A percentile compares a stretch with the other conserved stretches of the same genome.
Evolutionary conservation across 2,113 vertebrate genomes (phyloP).

Genomic region (Sakesphorus luctuosus): DNA sequence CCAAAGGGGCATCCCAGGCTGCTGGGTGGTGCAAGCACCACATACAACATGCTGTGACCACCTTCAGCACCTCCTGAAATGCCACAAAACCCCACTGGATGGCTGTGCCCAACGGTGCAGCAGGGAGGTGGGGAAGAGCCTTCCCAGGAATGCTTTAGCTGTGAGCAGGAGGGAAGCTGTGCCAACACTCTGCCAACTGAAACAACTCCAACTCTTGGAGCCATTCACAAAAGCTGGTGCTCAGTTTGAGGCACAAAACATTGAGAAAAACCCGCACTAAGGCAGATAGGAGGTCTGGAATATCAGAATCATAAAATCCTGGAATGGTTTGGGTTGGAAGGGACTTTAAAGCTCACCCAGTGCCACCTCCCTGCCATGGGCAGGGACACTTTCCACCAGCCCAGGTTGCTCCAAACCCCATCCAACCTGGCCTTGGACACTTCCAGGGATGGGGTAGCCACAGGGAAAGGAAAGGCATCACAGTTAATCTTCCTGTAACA

Average conservation of each 20-base stretch:
- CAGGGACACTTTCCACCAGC: neutral
- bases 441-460: neutral
- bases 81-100: neutral
- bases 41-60: accelerated
- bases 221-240: neutral
- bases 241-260: neutral
- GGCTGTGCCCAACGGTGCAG: neutral
- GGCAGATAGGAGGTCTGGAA: neutral
- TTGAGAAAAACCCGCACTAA: neutral
- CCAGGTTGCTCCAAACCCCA: accelerated
- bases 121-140: neutral
- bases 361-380: neutral
- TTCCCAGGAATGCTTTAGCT: neutral
- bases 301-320: accelerated
- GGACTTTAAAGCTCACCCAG: neutral
- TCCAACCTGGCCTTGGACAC: neutral
- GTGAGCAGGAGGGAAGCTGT: neutral
- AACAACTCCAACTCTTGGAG: accelerated
- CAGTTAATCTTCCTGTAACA: neutral
- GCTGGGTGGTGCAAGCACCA: accelerated
- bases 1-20: neutral
- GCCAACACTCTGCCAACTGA: neutral
- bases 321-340: neutral
- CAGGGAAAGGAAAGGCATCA: neutral
- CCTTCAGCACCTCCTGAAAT: neutral